A percentile compares a stretch with the other conserved stretches of the same genome.
These are phyloP conservation scores for Rotaria socialis DNA, from an alignment of 2,888 invertebrate species.

Conservation along the genomic window DNA sequence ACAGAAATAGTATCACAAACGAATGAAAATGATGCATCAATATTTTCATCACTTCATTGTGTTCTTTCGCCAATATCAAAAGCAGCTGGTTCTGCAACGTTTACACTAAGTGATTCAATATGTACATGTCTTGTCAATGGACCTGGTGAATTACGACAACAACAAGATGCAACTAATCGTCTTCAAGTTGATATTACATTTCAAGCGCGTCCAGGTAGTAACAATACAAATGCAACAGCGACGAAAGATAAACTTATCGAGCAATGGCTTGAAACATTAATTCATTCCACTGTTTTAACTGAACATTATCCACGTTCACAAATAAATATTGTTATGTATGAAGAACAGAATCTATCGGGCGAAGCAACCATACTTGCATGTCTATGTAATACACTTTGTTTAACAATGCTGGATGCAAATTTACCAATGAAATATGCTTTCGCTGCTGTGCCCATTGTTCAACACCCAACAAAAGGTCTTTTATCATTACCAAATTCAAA, in stretches of 20 bases:
- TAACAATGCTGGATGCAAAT: constrained; percentile 76
- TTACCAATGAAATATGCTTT: constrained; percentile 76
- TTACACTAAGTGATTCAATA: constrained; percentile 21
- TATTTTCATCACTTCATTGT: background rate
- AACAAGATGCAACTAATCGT: constrained; percentile 3
- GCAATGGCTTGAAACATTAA: constrained; percentile 22
- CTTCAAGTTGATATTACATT: constrained; percentile 26
- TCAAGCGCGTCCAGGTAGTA: constrained; percentile 1
- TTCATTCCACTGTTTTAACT: constrained; percentile 64
- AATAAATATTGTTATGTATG: constrained; percentile 75
- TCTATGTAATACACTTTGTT: constrained; percentile 75
- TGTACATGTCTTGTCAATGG: constrained; percentile 24
- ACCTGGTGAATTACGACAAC: constrained; percentile 11
- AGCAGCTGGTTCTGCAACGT: constrained; percentile 22
- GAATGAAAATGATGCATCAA: constrained; percentile 5
- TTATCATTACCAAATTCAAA: constrained; percentile 20
- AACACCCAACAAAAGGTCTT: constrained; percentile 37
- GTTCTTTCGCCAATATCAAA: background rate
- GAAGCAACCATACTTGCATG: constrained; percentile 63
- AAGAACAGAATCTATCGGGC: constrained; percentile 68
- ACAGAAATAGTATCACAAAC: background rate
- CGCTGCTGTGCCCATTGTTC: constrained; percentile 66
- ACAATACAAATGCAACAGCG: background rate
- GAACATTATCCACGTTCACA: constrained; percentile 75
- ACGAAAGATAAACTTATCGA: constrained; percentile 34